Evolutionary conservation across 2,888 invertebrate species (phyloP).

Genomic region (Mamestra brassicae): DNA sequence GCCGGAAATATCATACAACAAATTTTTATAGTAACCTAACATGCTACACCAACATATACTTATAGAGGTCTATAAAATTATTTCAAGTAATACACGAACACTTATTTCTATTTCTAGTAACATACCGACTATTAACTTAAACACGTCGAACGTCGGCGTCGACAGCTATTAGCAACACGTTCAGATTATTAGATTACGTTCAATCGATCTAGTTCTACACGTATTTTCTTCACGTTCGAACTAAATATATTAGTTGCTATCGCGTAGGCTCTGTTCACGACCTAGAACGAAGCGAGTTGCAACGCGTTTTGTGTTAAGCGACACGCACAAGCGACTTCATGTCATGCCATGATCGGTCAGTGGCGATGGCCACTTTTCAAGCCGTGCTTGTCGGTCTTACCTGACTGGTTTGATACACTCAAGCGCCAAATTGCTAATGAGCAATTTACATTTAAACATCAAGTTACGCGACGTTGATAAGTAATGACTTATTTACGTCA

Average conservation of each 20-base stretch:
- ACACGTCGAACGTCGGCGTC: neutral
- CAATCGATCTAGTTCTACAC: conserved; percentile 1
- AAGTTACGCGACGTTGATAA: too few relatives aligned
- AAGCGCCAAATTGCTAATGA: too few relatives aligned
- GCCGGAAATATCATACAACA: neutral
- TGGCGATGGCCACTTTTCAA: too few relatives aligned
- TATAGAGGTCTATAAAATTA: too few relatives aligned
- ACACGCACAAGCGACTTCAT: neutral
- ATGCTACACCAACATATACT: neutral
- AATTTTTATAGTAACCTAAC: neutral
- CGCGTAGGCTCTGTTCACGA: neutral
- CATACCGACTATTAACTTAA: neutral
- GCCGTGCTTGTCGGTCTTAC: too few relatives aligned
- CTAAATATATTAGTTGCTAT: conserved; percentile 35
- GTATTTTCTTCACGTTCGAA: conserved; percentile 51
- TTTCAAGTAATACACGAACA: neutral
- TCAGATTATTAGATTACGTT: conserved; percentile 44
- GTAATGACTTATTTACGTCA: too few relatives aligned
- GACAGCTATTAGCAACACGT: conserved; percentile 10
- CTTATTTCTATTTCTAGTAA: neutral
- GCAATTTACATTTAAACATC: too few relatives aligned
- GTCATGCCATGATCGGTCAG: neutral
- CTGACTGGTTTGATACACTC: too few relatives aligned
- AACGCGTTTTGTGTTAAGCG: neutral
- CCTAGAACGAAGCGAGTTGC: neutral